Base-by-base conservation (phyloP, 2,888 invertebrate genomes). In the Drosophila robusta region DNA sequence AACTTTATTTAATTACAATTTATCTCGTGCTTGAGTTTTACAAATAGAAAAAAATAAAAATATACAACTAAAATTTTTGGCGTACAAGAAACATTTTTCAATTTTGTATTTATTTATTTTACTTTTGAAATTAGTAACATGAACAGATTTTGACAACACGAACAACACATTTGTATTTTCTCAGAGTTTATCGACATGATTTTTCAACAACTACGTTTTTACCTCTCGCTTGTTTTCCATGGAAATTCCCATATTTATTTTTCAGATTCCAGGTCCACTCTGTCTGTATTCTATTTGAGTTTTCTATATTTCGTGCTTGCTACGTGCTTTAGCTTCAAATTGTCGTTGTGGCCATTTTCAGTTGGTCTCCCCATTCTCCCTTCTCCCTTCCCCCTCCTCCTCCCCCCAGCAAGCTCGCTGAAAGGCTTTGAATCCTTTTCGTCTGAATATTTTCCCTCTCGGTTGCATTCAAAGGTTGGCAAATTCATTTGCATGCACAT, bases 401-500 rank as follows among this genome's bases (percentile, higher is more conserved):
- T 12, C 32, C 12, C 36, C 7, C 26, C 26, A 1, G 7, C 8
- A 29, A 9, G 9, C 29, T 9, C 3, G 9, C 29, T 29, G 29
- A 29, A 29, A 16, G 1, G 4, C 34, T 18, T 29, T 16, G 26
- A 18, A 26, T 39, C 16, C 22, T 11, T 47, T 42, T 51, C 9
- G 24, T 46, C 42, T 34, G 12, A 34, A 34, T 34, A 41, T 41
- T 41, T 18, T 41, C 18, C 18, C 2, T 34, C 2, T 22, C 22
- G 26, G 44, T 45, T 72, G 73, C 58, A 70, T 57, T 60, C 58
- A 49, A 60, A 60, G 44, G 39, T 56, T 45, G 26, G 16, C 32
- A 75, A 74, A 72, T 72, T 70, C 71, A 81, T 79, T 79, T 75
- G 75, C 78, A 78, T 81, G 63, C 75, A 75, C 42, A 39, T 62